Evolutionary conservation across 2,888 invertebrate genomes (phyloP).

Genomic region (Hydriomena furcata): DNA sequence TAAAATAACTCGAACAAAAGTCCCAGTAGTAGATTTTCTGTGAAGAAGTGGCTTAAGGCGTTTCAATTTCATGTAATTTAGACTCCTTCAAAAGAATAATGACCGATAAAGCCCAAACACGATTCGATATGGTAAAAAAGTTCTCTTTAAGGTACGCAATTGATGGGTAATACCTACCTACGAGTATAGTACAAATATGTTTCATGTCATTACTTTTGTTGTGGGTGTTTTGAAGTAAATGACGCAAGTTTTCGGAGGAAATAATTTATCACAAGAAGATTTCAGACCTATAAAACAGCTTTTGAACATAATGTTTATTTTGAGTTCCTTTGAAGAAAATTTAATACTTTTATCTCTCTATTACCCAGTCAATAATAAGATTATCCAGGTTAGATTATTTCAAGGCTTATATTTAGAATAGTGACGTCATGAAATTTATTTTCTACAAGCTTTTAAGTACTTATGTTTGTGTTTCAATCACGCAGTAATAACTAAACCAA

Average conservation of each 20-base stretch:
- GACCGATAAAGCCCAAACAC: slow-evolving; percentile 39
- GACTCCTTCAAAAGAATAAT: slow-evolving; percentile 40
- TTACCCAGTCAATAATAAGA: no score
- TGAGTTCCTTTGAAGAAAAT: no score
- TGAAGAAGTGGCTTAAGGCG: slow-evolving; percentile 18
- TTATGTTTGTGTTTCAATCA: no score
- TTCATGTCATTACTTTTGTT: slow-evolving; percentile 23
- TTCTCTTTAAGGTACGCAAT: slow-evolving; percentile 42
- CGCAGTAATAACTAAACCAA: no score
- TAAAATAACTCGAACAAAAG: no score
- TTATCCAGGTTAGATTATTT: no score
- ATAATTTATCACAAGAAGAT: background rate
- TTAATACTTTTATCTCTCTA: no score
- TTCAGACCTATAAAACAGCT: background rate
- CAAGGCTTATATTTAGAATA: no score
- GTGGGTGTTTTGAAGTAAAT: slow-evolving; percentile 22
- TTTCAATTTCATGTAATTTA: slow-evolving; percentile 37
- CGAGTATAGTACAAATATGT: background rate
- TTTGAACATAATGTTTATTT: no score
- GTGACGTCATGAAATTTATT: no score
- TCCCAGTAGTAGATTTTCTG: background rate
- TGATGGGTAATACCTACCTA: slow-evolving; percentile 28
- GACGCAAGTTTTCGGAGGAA: no score
- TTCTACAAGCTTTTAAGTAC: no score
- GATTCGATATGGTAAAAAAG: slow-evolving; percentile 42